Evolutionary conservation across 2,797 vertebrate species (phyloP), one percentile per base, ranked within the genome.

Genomic region (Tamandua tetradactyla): DNA sequence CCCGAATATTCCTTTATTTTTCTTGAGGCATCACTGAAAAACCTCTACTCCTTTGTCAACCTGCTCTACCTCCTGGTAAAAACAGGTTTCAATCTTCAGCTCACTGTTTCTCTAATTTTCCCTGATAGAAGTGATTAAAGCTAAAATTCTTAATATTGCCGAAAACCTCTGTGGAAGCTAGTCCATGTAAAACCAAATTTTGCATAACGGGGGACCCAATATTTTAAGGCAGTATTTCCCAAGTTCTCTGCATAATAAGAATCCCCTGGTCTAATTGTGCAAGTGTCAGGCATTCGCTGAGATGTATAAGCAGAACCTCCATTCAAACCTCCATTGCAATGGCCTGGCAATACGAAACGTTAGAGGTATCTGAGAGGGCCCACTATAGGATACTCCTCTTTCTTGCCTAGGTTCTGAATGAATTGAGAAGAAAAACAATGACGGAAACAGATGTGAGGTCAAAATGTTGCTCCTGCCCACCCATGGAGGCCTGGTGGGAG

Each of bases 321-420:
- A 0, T 22, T 32, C 32, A 40, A 0, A 2, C n/a, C 17, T 72
- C 15, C 0, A 0, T 22, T 32, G 4, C 2, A 23, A n/a, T 14
- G 23, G 15, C 3, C n/a, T 14, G 20, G 47, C 20, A 11, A 9
- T n/a, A 27, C 64, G 23, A 23, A 30, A 23, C 13, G 7, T 69
- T 35, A 79, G 66, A 22, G 3, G n/a, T n/a, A n/a, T n/a, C n/a
- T n/a, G n/a, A n/a, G n/a, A n/a, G n/a, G 4, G 20, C 14, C 13
- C 12, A 11, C 1, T 12, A 17, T 17, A 23, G 22, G n/a, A 7
- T 8, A 25, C 23, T 40, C 40, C 37, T 44, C 22, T 42, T 79
- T 82, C 11, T 25, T 5, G 9, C 57, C 32, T 8, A 11, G 44
- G 30, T 66, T 55, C 89, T 89, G 37, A 79, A 52, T 27, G 35